Evolutionary conservation across 2,797 vertebrate genomes (phyloP).

Genomic region (Oreortyx pictus): DNA sequence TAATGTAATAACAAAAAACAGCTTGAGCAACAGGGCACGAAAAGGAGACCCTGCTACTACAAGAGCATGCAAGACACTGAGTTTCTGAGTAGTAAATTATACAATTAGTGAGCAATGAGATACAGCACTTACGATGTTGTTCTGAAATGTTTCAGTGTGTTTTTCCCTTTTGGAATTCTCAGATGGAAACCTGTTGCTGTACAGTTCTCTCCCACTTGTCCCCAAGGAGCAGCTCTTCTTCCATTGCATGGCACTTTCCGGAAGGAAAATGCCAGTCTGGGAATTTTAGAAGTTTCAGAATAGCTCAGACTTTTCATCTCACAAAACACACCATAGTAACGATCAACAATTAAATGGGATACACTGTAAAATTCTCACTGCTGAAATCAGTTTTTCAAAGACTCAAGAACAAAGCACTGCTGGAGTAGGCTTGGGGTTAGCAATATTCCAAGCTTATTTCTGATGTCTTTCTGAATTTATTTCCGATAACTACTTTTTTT

Average conservation of each 20-base stretch:
- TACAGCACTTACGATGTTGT: accelerated
- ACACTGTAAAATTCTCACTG: background rate
- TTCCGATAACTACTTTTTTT: background rate
- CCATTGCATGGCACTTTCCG: background rate
- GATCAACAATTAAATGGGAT: background rate
- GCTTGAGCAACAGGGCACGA: background rate
- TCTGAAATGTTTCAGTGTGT: background rate
- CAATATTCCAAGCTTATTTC: background rate
- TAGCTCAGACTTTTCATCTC: background rate
- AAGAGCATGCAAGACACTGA: background rate
- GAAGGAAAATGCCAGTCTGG: background rate
- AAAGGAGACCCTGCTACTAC: background rate
- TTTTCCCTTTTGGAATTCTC: background rate
- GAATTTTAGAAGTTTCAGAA: slow-evolving; percentile 14
- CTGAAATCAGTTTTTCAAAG: background rate
- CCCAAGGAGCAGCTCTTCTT: background rate
- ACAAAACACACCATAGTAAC: background rate
- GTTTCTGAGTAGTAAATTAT: background rate
- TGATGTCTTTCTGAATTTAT: background rate
- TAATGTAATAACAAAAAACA: background rate
- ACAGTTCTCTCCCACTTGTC: background rate
- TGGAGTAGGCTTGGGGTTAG: background rate
- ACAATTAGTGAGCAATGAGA: background rate
- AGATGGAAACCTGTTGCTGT: background rate
- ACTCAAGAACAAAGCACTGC: background rate